Evolutionary conservation across 2,888 invertebrate species (phyloP).

Genomic region (Plutella xylostella): DNA sequence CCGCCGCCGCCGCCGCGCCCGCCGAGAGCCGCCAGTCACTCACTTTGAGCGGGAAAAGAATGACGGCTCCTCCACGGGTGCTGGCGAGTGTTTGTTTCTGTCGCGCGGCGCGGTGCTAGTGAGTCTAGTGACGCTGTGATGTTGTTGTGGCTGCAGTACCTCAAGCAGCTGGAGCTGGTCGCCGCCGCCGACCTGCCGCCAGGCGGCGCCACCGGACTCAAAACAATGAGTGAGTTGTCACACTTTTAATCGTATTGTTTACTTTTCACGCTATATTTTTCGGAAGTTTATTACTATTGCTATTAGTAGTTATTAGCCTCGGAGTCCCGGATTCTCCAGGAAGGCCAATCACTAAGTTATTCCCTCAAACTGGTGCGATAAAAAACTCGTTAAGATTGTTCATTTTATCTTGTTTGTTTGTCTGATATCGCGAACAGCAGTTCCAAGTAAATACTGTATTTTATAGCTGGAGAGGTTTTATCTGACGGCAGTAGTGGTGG

Average conservation of each 20-base stretch:
- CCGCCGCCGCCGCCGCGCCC: constrained; percentile 35
- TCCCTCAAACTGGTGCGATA: constrained; percentile 35
- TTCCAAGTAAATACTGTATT: constrained; percentile 47
- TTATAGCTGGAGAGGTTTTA: constrained; percentile 27
- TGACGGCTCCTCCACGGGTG: constrained; percentile 42
- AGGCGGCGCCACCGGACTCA: constrained; percentile 49
- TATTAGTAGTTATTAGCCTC: too few species aligned
- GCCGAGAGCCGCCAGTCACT: constrained; percentile 63
- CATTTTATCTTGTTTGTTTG: constrained; percentile 47
- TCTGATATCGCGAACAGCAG: constrained; percentile 42
- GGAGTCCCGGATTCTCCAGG: too few species aligned
- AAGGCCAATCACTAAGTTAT: too few species aligned
- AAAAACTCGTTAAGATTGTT: constrained; percentile 52
- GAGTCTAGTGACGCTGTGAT: constrained; percentile 35
- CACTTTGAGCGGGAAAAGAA: constrained; percentile 64
- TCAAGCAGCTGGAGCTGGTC: constrained; percentile 60
- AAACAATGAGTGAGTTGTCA: constrained; percentile 60
- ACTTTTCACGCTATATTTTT: too few species aligned
- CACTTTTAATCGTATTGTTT: too few species aligned
- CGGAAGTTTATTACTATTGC: too few species aligned
- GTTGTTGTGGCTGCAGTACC: constrained; percentile 63
- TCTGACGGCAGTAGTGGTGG: not conserved
- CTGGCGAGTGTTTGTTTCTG: not conserved
- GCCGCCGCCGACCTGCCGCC: constrained; percentile 42
- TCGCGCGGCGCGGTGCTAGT: not conserved